Percentiles rank a stretch among this genome's conserved stretches.
These are phyloP conservation scores for Melipona quadrifasciata DNA, from an alignment of 1,140 invertebrate species.

Conservation along the genomic window DNA sequence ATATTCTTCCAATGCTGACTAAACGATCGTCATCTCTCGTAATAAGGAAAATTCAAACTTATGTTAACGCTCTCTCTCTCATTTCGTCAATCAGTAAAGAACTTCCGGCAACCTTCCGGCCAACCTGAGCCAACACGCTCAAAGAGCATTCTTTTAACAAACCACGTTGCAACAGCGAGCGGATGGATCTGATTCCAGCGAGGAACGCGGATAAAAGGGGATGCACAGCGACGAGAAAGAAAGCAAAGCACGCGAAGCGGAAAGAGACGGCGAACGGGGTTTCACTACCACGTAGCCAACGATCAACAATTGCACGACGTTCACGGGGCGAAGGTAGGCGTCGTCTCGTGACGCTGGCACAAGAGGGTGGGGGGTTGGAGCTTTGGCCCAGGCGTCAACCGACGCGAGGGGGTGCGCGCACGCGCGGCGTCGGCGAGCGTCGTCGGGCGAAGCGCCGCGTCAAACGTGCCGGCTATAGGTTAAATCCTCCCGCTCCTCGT, in stretches of 20 bases:
- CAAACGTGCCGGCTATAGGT: constrained; percentile 82
- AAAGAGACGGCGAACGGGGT: constrained; percentile 21
- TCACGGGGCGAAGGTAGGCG: constrained; percentile 57
- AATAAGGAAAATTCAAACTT: background rate
- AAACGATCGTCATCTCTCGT: background rate
- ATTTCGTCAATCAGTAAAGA: background rate
- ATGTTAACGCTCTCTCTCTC: background rate
- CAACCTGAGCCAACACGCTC: background rate
- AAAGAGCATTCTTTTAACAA: background rate
- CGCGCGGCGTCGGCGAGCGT: constrained; percentile 63
- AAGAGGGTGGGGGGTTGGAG: constrained; percentile 53
- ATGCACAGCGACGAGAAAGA: background rate
- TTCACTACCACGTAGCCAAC: constrained; percentile 66
- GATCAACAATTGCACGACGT: constrained; percentile 76
- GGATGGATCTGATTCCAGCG: constrained; percentile 6
- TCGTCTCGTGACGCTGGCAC: constrained; percentile 51
- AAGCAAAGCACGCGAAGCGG: background rate
- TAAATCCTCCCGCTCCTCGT: constrained; percentile 79
- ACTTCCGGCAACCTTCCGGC: background rate
- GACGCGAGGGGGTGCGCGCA: constrained; percentile 63
- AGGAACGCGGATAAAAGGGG: background rate
- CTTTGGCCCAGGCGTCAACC: constrained; percentile 56
- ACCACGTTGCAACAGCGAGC: background rate
- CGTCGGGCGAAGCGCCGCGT: constrained; percentile 67
- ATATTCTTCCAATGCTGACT: background rate